Evolutionary conservation across 2,888 invertebrate genomes (phyloP).

Genomic region (Caenorhabditis sp.): DNA sequence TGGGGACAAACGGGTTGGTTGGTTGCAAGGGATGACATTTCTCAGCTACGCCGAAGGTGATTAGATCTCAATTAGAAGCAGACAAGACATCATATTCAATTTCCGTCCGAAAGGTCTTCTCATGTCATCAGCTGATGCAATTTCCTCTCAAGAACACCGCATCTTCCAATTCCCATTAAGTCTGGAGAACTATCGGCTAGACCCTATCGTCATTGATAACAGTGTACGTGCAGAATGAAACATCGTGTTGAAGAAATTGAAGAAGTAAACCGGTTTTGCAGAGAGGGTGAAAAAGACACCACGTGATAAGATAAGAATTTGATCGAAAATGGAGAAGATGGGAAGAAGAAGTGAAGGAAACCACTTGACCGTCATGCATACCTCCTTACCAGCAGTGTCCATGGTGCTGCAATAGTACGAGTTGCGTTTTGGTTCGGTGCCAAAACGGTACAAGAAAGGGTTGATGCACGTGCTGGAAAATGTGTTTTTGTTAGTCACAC

Average conservation of each 20-base stretch:
- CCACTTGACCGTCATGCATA: conserved; percentile 63
- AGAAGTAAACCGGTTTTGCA: conserved; percentile 9
- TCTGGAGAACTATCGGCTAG: not conserved
- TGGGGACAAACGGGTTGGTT: not conserved
- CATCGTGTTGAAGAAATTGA: not conserved
- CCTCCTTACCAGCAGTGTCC: conserved; percentile 62
- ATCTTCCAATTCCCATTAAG: not conserved
- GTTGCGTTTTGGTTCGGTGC: conserved; percentile 51
- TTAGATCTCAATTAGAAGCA: no score
- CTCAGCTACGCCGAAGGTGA: no score
- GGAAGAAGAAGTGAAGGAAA: conserved; percentile 10
- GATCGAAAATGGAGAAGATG: conserved; percentile 9
- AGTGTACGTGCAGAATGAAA: conserved; percentile 35
- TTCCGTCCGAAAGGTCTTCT: not conserved
- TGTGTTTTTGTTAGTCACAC: not conserved
- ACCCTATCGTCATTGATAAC: not conserved
- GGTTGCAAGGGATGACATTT: no score
- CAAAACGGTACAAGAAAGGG: conserved; percentile 70
- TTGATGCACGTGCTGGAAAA: conserved; percentile 70
- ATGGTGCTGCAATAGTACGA: conserved; percentile 55
- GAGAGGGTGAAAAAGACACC: conserved; percentile 20
- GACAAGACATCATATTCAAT: not conserved
- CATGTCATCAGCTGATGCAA: not conserved
- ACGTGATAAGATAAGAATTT: conserved; percentile 42
- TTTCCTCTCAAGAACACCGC: not conserved